A percentile compares a stretch with the other conserved stretches of the same genome.
phyloP scores from a whole-genome alignment of 2,797 vertebrate genomes.

The Chelon labrosus region DNA sequence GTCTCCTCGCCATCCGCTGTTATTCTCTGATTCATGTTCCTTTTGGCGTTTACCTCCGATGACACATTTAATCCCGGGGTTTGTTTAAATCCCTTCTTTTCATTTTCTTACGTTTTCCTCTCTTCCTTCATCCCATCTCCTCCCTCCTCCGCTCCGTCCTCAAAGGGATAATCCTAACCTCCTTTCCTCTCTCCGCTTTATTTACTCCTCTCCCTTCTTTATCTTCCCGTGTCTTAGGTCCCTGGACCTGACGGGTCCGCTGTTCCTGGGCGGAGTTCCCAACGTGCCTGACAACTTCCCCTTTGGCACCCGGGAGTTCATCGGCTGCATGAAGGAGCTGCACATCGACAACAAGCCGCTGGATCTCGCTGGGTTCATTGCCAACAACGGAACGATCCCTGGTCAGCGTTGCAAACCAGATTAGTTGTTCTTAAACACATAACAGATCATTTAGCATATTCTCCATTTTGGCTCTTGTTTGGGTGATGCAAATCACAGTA shows the following conservation, averaged over 20 bases:
- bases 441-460: not conserved
- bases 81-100: slow-evolving; percentile 43
- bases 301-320: slow-evolving; percentile 92
- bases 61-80: slow-evolving; percentile 52
- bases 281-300: slow-evolving; percentile 98
- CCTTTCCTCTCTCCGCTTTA: slow-evolving; percentile 2
- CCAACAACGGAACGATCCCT: slow-evolving; percentile 94
- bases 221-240: slow-evolving; percentile 71
- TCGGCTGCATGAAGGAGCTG: slow-evolving; percentile 97
- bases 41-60: slow-evolving; percentile 39
- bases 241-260: slow-evolving; percentile 85
- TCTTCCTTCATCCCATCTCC: too few species aligned
- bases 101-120: slow-evolving; percentile 7
- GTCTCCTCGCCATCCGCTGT: slow-evolving; percentile 1
- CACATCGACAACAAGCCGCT: slow-evolving; percentile 93
- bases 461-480: too few species aligned
- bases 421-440: not conserved
- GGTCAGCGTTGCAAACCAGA: slow-evolving; percentile 80
- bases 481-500: too few species aligned
- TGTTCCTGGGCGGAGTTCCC: slow-evolving; percentile 95
- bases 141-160: slow-evolving; percentile 3
- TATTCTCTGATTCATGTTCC: slow-evolving; percentile 27
- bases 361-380: slow-evolving; percentile 95
- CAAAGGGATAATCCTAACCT: slow-evolving; percentile 30
- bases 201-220: slow-evolving; percentile 13